Percentiles rank a stretch among this genome's conserved stretches.
phyloP scores from a whole-genome alignment of 2,113 vertebrate species.

The Cheirogaleus medius region DNA sequence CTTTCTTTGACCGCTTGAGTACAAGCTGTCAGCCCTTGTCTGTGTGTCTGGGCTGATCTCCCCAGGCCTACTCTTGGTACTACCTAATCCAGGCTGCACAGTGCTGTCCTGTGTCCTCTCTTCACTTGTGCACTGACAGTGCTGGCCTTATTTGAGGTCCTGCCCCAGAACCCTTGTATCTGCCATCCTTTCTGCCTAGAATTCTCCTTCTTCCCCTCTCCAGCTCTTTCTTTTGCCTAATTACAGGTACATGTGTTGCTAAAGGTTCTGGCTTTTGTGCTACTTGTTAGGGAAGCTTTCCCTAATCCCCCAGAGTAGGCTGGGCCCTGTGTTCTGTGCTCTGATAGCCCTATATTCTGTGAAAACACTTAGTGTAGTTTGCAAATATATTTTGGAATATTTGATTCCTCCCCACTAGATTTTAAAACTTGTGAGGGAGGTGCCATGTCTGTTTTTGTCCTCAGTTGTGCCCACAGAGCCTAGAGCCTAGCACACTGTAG shows the following conservation, averaged over 20 bases:
- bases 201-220: background rate
- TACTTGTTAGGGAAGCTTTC: background rate
- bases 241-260: background rate
- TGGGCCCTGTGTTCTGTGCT: background rate
- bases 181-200: background rate
- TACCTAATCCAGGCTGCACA: background rate
- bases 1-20: background rate
- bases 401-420: background rate
- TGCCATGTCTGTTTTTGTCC: background rate
- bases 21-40: no score
- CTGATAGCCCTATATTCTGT: background rate
- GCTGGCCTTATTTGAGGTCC: background rate
- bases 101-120: background rate
- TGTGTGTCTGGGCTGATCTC: background rate
- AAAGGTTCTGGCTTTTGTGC: background rate
- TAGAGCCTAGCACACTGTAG: background rate
- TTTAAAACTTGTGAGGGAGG: background rate
- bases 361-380: background rate
- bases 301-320: background rate
- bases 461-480: background rate
- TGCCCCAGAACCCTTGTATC: background rate
- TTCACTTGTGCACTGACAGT: no score
- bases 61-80: background rate
- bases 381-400: background rate
- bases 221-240: background rate